Conservation (phyloP, 1,140 invertebrate species). For the Drosophila nigromelanica region DNA sequence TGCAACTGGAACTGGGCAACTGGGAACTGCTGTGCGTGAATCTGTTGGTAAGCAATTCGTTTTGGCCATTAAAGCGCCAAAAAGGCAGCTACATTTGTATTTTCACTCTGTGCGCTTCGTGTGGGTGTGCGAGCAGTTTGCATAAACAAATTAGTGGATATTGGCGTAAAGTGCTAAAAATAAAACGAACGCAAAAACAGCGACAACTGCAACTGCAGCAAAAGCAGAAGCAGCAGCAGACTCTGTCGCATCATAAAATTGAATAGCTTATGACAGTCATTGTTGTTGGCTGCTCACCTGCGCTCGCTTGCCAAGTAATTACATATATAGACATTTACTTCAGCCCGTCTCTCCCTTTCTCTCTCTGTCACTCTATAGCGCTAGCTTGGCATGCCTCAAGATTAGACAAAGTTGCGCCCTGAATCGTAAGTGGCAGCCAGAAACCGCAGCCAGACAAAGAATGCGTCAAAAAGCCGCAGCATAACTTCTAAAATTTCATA, state of each 20-base stretch:
- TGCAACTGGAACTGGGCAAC: conserved; percentile 18
- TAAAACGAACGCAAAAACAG: conserved; percentile 5
- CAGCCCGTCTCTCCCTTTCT: not conserved
- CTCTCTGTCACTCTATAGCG: no score
- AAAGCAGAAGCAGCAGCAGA: not conserved
- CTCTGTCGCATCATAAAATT: conserved; percentile 40
- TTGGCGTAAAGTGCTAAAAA: conserved; percentile 52
- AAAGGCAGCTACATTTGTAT: conserved; percentile 25
- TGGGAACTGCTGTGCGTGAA: conserved; percentile 66
- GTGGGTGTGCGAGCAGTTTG: conserved; percentile 29
- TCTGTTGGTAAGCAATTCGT: conserved; percentile 68
- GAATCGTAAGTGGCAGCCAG: conserved; percentile 26
- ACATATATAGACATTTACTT: conserved; percentile 10
- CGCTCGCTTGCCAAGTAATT: conserved; percentile 10
- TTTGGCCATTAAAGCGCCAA: conserved; percentile 72
- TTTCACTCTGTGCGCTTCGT: conserved; percentile 1
- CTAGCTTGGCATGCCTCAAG: conserved; percentile 1
- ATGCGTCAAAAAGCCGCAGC: conserved; percentile 81
- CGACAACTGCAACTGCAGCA: conserved; percentile 5
- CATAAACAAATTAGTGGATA: conserved; percentile 59
- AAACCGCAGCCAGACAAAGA: conserved; percentile 60
- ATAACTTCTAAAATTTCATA: conserved; percentile 82
- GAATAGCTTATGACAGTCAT: conserved; percentile 56
- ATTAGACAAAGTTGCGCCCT: conserved; percentile 36
- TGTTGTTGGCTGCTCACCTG: conserved; percentile 26